A percentile compares a stretch with the other conserved stretches of the same genome.
phyloP scores from a whole-genome alignment of 2,888 invertebrate genomes.

The Strigamia transsilvanica region DNA sequence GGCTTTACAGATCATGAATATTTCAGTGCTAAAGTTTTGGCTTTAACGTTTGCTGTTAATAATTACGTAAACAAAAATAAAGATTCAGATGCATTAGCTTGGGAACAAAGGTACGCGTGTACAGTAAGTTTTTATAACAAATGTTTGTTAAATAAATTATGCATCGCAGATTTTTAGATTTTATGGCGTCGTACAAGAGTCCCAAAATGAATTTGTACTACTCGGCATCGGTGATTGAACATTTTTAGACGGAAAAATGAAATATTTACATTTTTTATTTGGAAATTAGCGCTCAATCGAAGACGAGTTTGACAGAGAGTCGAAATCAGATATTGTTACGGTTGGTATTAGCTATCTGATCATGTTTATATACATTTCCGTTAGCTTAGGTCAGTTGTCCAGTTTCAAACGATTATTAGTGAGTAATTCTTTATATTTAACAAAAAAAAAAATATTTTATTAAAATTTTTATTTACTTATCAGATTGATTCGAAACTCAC shows the following conservation, averaged over 20 bases:
- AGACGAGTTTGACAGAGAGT: constrained; percentile 75
- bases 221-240: neutral
- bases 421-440: no score
- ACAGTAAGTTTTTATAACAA: constrained; percentile 57
- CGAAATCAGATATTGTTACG: constrained; percentile 84
- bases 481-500: constrained; percentile 94
- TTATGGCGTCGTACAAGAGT: neutral
- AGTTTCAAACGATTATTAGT: constrained; percentile 65
- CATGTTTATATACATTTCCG: constrained; percentile 91
- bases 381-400: constrained; percentile 81
- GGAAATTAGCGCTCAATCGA: constrained; percentile 66
- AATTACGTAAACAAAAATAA: constrained; percentile 82
- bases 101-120: constrained; percentile 73
- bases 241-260: neutral
- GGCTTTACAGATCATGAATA: constrained; percentile 75
- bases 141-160: constrained; percentile 67
- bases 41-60: constrained; percentile 88
- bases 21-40: constrained; percentile 83
- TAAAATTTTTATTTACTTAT: constrained; percentile 1
- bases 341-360: constrained; percentile 86
- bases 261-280: constrained; percentile 42
- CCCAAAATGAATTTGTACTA: neutral
- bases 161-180: constrained; percentile 11
- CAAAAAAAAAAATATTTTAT: no score
- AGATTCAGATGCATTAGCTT: constrained; percentile 78